Evolutionary conservation across 2,113 vertebrate genomes (phyloP).

Genomic region (Tachuris rubrigastra): DNA sequence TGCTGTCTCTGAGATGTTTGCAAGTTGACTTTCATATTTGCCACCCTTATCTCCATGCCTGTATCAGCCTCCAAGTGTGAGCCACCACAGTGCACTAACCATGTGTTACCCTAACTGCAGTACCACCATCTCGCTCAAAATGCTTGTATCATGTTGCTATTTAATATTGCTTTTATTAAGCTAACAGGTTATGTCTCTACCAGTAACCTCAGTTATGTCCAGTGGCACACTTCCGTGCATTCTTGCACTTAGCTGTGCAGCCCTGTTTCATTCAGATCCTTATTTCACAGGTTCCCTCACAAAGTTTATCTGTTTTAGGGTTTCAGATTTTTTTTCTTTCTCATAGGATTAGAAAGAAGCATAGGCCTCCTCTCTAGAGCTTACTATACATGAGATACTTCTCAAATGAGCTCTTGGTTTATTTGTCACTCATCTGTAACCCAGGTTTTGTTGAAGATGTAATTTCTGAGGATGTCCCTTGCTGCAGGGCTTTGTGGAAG

Average conservation of each 20-base stretch:
- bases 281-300: neutral
- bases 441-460: neutral
- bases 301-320: neutral
- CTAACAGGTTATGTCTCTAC: neutral
- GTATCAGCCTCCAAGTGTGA: neutral
- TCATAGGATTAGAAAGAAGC: neutral
- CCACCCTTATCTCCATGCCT: neutral
- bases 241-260: neutral
- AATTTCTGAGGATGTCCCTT: fast-evolving
- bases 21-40: neutral
- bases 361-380: neutral
- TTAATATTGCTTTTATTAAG: neutral
- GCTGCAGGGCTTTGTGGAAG: neutral
- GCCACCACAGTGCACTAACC: neutral
- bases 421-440: neutral
- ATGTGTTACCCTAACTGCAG: neutral
- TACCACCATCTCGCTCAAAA: neutral
- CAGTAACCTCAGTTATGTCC: neutral
- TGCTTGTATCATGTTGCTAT: neutral
- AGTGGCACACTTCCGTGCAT: neutral
- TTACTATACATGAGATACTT: neutral
- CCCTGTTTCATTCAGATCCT: neutral
- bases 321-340: neutral
- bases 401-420: neutral
- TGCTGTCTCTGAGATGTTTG: neutral